Base-by-base conservation (phyloP, 2,888 invertebrate genomes). In the Ommatoiulus sabulosus region DNA sequence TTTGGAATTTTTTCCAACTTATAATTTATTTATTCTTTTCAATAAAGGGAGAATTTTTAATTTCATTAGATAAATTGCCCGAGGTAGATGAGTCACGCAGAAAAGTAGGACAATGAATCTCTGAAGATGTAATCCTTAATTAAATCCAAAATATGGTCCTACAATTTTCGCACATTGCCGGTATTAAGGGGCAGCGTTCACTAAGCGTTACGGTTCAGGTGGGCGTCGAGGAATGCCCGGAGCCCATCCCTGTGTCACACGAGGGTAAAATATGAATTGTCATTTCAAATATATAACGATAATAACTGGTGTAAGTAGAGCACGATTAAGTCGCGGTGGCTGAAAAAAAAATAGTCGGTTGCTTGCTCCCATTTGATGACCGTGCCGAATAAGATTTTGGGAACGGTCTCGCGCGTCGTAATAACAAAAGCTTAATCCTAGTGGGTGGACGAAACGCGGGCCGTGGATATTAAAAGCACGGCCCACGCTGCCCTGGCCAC, bases 211-310 rank as follows among this genome's bases (percentile, higher is more conserved):
- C 72, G n/a, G 24, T 20, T 20, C 24, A 6, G 24, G 24, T 80
- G 80, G 80, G 80, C 24, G 80, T 80, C 3, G 17, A 12, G 35
- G 35, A 80, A 80, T 80, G 24, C 20, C 80, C 80, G 10, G 24
- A 8, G 80, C 80, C 80, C 80, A 80, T 80, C 80, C 80, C 80
- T 35, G 80, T n/a, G 72, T 72, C 72, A n/a, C 72, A 72, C 24
- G 20, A 20, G n/a, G 20, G 24, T 10, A 80, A 80, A 80, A 80
- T 35, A 35, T 20, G 8, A 80, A 80, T 35, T 80, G 80, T 80
- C 80, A 80, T 80, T 80, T 80, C 80, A 80, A 35, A 12, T 17
- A 63, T n/a, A 63, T 63, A 52, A 52, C 52, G 52, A 52, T 52
- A 52, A 52, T 52, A 52, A 52, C 52, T 17, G 52, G 8, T 52